Evolutionary conservation across 1,140 invertebrate species (phyloP), one percentile per base, ranked within the genome.

Genomic region (Diploscapter pachys): DNA sequence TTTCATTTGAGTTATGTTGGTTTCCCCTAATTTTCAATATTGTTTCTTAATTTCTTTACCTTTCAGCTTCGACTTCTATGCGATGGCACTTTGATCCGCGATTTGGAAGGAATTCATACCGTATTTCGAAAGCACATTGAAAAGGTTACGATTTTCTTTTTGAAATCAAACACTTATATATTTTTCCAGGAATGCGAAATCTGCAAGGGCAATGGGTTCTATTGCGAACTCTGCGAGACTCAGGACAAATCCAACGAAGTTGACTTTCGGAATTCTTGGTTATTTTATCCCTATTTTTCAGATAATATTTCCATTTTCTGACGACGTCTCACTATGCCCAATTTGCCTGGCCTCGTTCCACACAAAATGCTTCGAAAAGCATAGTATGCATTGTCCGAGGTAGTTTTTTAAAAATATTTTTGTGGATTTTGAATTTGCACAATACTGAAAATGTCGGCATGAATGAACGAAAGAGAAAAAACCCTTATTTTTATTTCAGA

Each of bases 181-280:
- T 48, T 11, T 72, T 53, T 75, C 63, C 50, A 76, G 63, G 88
- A 90, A 11, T 93, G 92, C 85, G 83, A 92, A 91, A 85, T 89
- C 8, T 93, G 92, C 83, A 89, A 88, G 71, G 91, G 91, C 2
- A 90, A 92, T 85, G 94, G 93, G 2, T 94, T 93, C 86, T 88
- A 92, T 57, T 98, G 96, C 88, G 94, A 97, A 86, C 87, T 91
- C 93, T 78, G 89, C 94, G 66, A 75, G 57, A 59, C 69, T 76
- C 67, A 70, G 31, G 54, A 74, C 11, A 70, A 77, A 50, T 55
- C 66, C 51, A 63, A 78, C 62, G 65, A 77, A 50, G 62, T 57
- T 63, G 31, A 5, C 50, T 50, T 13, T 54, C 62, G n/a, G 68
- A 54, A 13, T 55, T 68, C 79, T 50, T 49, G 8, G 5, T 4